phyloP scores from a whole-genome alignment of 2,797 vertebrate genomes.

The Linurgus olivaceus region DNA sequence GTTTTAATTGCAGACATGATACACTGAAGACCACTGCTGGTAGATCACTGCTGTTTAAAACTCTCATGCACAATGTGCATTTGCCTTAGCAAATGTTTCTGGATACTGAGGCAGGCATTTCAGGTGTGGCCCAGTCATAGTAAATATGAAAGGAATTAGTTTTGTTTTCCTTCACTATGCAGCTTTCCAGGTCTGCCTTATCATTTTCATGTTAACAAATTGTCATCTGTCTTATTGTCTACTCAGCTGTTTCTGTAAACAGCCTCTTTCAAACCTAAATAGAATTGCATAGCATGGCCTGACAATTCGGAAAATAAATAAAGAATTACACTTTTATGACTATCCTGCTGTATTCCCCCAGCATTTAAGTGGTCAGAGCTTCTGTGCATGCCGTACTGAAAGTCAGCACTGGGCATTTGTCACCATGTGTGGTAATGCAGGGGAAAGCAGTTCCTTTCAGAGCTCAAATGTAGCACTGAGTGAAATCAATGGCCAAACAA shows the following conservation, averaged over 20 bases:
- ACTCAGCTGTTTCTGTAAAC: background rate
- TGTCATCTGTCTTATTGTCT: background rate
- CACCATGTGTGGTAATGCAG: constrained; percentile 65
- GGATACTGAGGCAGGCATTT: background rate
- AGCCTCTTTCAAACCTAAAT: constrained; percentile 20
- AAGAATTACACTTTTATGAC: background rate
- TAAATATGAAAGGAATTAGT: background rate
- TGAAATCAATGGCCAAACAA: constrained; percentile 92
- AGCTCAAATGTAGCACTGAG: constrained; percentile 82
- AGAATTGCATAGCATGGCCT: background rate
- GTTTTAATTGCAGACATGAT: background rate
- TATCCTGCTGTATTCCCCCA: background rate
- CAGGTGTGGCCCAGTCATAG: background rate
- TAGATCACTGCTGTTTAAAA: background rate
- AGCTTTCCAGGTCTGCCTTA: background rate
- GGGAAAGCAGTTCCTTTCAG: constrained; percentile 76
- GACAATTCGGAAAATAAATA: constrained; percentile 3
- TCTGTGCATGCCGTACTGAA: background rate
- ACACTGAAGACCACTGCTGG: background rate
- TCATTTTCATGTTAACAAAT: background rate
- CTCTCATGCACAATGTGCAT: rapidly evolving
- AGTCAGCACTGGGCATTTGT: constrained; percentile 58
- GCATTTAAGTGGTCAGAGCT: background rate
- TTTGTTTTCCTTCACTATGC: background rate
- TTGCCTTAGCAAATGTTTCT: background rate